These are phyloP conservation scores for Salpingus planirostris DNA, from an alignment of 2,888 invertebrate species.

Conservation along the genomic window DNA sequence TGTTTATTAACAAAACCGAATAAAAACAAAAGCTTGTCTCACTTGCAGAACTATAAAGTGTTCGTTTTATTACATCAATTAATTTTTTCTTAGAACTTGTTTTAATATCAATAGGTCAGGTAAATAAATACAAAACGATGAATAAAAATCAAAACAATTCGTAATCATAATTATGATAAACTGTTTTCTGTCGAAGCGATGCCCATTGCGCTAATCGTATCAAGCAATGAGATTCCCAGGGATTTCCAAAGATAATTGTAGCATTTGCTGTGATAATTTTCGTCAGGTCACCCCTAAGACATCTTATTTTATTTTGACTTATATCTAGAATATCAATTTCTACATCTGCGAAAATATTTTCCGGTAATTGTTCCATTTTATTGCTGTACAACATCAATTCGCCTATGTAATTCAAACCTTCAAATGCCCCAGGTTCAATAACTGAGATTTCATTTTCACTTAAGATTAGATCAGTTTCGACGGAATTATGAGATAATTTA, in stretches of 20 bases:
- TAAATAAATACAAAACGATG: too few relatives aligned
- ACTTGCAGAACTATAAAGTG: too few relatives aligned
- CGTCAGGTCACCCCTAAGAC: conserved; percentile 20
- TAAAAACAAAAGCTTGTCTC: too few relatives aligned
- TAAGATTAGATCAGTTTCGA: conserved; percentile 25
- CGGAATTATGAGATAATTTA: too few relatives aligned
- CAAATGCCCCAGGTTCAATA: conserved; percentile 22
- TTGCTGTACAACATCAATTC: conserved; percentile 29
- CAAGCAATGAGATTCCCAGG: conserved; percentile 24
- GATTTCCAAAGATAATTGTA: conserved; percentile 24
- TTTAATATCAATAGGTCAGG: too few relatives aligned
- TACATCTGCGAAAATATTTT: conserved; percentile 17
- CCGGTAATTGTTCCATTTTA: conserved; percentile 17
- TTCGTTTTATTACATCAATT: too few relatives aligned
- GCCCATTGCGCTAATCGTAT: too few relatives aligned
- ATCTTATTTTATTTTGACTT: conserved; percentile 22
- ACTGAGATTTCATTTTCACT: conserved; percentile 25
- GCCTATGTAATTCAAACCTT: conserved; percentile 21
- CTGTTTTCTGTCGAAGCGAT: too few relatives aligned
- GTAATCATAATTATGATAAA: too few relatives aligned
- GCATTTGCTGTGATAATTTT: conserved; percentile 22
- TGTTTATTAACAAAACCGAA: too few relatives aligned
- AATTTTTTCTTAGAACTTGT: too few relatives aligned
- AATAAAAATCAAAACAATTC: too few relatives aligned
- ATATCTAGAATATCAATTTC: conserved; percentile 20